Evolutionary conservation across 2,113 vertebrate species (phyloP).

Genomic region (Maccullochella peelii): DNA sequence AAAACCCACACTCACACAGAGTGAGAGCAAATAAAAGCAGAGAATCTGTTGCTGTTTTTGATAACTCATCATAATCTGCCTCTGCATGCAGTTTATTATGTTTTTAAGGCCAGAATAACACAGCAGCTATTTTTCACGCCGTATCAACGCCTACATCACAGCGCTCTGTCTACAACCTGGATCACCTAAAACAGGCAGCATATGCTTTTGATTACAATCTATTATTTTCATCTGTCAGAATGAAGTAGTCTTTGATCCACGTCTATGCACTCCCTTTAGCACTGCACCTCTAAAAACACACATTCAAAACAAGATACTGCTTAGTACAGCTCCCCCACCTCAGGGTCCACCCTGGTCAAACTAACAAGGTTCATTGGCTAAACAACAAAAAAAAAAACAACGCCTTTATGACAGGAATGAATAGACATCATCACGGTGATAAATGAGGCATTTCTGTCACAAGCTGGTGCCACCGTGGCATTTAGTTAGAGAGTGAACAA

Average conservation of each 20-base stretch:
- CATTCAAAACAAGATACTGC: constrained; percentile 16
- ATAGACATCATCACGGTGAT: constrained; percentile 48
- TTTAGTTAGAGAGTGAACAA: constrained; percentile 55
- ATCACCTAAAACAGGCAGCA: constrained; percentile 47
- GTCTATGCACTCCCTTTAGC: constrained; percentile 29
- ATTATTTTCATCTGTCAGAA: constrained; percentile 54
- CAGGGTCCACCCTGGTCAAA: constrained; percentile 35
- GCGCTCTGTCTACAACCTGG: constrained; percentile 29
- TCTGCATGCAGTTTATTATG: constrained; percentile 61
- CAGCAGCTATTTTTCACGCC: constrained; percentile 51
- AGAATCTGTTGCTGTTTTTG: constrained; percentile 56
- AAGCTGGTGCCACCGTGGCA: constrained; percentile 56
- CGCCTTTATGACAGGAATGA: constrained; percentile 49
- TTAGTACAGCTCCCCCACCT: constrained; percentile 8
- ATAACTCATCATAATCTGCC: constrained; percentile 62
- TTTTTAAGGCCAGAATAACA: constrained; percentile 61
- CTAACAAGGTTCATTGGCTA: constrained; percentile 12
- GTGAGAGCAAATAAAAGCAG: constrained; percentile 21
- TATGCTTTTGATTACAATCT: constrained; percentile 65
- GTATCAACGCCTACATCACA: constrained; percentile 34
- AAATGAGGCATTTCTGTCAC: constrained; percentile 54
- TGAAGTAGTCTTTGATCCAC: constrained; percentile 61
- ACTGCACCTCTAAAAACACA: constrained; percentile 37
- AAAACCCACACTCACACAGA: not conserved
- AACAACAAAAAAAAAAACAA: not conserved